phyloP scores from a whole-genome alignment of 2,888 invertebrate genomes.

The Xestia ashworthii region DNA sequence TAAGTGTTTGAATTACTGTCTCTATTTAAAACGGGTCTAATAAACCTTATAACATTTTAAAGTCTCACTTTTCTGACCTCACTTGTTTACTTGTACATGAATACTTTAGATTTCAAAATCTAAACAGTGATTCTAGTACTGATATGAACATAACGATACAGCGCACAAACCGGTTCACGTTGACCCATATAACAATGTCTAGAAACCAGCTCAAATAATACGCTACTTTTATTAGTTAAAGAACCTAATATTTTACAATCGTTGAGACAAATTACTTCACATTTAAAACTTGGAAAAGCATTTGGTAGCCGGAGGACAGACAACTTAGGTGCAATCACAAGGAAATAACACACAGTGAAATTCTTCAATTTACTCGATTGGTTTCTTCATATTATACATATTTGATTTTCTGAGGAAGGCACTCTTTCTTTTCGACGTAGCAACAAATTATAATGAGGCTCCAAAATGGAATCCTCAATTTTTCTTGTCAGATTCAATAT shows the following conservation, averaged over 20 bases:
- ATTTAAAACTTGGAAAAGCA: neutral
- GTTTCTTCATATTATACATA: neutral
- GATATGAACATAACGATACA: conserved; percentile 37
- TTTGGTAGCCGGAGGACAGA: neutral
- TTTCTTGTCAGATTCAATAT: neutral
- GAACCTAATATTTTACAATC: conserved; percentile 43
- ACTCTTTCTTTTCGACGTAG: neutral
- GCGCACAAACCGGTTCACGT: conserved; percentile 62
- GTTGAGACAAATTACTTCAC: conserved; percentile 4
- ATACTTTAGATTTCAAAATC: conserved; percentile 42
- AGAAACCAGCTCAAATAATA: conserved; percentile 63
- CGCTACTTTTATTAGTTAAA: conserved; percentile 34
- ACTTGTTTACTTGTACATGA: neutral
- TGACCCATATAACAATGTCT: conserved; percentile 71
- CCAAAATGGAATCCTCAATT: neutral
- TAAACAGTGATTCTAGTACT: conserved; percentile 17
- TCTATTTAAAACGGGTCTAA: neutral
- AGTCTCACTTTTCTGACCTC: conserved; percentile 10
- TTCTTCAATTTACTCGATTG: neutral
- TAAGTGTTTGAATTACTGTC: neutral
- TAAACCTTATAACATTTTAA: neutral
- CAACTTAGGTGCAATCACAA: neutral
- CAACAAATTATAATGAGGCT: neutral
- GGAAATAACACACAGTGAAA: neutral
- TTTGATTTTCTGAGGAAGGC: neutral